Conservation (phyloP, 2,113 vertebrate species). For the Motacilla tschutschensis region DNA sequence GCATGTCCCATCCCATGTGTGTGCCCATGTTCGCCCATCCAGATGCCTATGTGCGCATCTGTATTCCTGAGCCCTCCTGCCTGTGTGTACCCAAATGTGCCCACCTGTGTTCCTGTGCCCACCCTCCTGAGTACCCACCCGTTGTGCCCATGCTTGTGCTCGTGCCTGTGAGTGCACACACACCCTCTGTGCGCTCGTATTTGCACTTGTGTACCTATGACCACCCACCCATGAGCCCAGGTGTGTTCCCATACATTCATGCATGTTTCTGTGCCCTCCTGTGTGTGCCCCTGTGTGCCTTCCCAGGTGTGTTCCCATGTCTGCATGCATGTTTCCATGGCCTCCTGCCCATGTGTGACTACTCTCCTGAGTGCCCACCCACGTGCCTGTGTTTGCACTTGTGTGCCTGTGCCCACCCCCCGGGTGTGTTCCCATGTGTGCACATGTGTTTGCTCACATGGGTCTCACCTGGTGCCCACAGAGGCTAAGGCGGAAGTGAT, state of each 20-base stretch:
- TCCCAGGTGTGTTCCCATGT: too few relatives aligned
- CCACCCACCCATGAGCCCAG: not conserved
- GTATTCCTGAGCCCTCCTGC: not conserved
- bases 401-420: not conserved
- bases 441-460: rapidly evolving
- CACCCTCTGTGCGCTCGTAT: not conserved
- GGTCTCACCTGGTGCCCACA: slow-evolving; percentile 82
- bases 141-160: not conserved
- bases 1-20: too few relatives aligned
- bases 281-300: not conserved
- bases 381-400: too few relatives aligned
- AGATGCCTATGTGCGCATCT: not conserved
- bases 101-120: not conserved
- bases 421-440: rapidly evolving
- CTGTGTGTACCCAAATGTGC: not conserved
- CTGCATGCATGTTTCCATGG: not conserved
- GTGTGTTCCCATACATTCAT: not conserved
- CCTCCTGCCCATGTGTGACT: not conserved
- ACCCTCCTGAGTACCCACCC: not conserved
- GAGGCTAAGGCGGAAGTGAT: slow-evolving; percentile 83
- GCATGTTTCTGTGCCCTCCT: not conserved
- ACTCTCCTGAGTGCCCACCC: not conserved
- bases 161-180: not conserved
- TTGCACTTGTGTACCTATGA: not conserved
- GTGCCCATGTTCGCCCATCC: rapidly evolving